Evolutionary conservation across 1,140 invertebrate genomes (phyloP).

Genomic region (Amyelois transitella): DNA sequence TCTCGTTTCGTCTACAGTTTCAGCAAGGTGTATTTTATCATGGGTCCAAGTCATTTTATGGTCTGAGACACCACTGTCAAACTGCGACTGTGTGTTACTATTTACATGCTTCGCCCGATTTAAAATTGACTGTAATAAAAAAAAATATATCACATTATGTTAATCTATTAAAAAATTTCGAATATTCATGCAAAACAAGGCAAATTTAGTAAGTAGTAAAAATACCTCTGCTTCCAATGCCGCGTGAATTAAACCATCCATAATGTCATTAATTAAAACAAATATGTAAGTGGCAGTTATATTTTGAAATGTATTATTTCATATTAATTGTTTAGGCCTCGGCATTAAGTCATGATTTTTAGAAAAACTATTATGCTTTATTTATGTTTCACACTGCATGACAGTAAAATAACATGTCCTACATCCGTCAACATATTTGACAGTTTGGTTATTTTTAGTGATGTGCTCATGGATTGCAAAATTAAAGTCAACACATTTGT

Average conservation of each 20-base stretch:
- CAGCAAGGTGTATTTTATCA: conserved; percentile 67
- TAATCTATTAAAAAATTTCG: conserved; percentile 4
- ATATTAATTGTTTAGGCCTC: conserved; percentile 64
- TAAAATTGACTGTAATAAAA: conserved; percentile 53
- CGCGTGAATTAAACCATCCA: conserved; percentile 75
- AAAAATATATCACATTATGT: conserved; percentile 1
- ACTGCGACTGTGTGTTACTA: conserved; percentile 52
- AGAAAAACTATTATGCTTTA: conserved; percentile 70
- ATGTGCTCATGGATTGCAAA: background rate
- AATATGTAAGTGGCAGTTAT: conserved; percentile 62
- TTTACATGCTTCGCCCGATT: conserved; percentile 69
- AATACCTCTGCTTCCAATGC: conserved; percentile 74
- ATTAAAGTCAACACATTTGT: background rate
- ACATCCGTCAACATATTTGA: conserved; percentile 70
- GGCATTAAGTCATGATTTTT: conserved; percentile 74
- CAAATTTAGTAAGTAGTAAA: conserved; percentile 33
- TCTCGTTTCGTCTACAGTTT: conserved; percentile 63
- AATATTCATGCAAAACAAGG: background rate
- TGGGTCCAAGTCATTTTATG: conserved; percentile 73
- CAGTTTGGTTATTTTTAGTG: conserved; percentile 25
- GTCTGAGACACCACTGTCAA: conserved; percentile 65
- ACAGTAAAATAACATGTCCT: conserved; percentile 74
- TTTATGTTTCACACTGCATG: conserved; percentile 74
- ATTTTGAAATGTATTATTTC: conserved; percentile 63
- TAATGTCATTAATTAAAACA: conserved; percentile 72